Conservation (phyloP, 1,140 invertebrate species). For the Formica selysi region DNA sequence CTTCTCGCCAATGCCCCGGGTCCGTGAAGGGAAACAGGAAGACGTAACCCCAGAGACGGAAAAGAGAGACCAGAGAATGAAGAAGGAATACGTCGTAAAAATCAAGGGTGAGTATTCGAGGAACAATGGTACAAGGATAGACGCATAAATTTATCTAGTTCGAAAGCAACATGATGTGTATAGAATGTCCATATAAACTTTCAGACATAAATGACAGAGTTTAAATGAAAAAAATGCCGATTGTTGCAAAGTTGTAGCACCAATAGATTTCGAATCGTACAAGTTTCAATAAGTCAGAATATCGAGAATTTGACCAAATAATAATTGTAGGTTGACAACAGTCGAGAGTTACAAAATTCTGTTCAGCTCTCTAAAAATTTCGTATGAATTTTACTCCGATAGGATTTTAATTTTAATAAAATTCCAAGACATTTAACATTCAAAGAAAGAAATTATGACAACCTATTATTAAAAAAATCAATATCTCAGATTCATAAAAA, state of each 20-base stretch:
- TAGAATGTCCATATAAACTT: neutral
- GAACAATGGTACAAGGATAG: neutral
- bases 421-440: neutral
- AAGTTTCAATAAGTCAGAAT: neutral
- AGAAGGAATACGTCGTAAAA: constrained; percentile 29
- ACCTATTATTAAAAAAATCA: neutral
- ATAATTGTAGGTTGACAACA: neutral
- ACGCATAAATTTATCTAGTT: constrained; percentile 39
- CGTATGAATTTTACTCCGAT: neutral
- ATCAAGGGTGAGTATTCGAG: neutral
- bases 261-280: constrained; percentile 1
- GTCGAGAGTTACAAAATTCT: neutral
- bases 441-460: neutral
- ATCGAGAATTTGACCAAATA: neutral
- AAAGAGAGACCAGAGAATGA: constrained; percentile 8
- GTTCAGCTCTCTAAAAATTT: neutral
- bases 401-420: constrained; percentile 16
- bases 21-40: constrained; percentile 21
- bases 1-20: constrained; percentile 11
- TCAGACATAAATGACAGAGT: neutral
- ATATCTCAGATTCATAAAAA: neutral
- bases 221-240: neutral
- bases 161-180: neutral
- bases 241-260: neutral
- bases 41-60: constrained; percentile 9